Base-by-base conservation (phyloP, 2,797 vertebrate species). In the Acipenser transmontanus region DNA sequence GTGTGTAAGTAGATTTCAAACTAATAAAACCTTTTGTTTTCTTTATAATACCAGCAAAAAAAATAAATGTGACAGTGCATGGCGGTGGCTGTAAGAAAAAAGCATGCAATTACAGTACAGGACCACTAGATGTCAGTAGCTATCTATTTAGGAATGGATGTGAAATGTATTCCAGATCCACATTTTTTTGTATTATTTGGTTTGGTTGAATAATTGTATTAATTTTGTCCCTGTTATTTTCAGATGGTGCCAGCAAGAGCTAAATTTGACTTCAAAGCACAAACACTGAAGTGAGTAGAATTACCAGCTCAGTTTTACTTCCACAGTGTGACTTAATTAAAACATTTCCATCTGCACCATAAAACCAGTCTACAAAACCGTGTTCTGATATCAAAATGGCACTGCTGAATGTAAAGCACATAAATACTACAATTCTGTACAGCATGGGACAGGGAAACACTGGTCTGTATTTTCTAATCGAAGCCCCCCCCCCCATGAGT, bases 231-330 rank as follows among this genome's bases (percentile, higher is more conserved):
- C 64, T 83, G 77, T 81, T 14, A 74, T 85, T 73, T 70, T 78
- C 88, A 99, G 97, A 96, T 95, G 91, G 95, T 93, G 80, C 94
- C 95, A 71, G 96, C 95, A 78, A 92, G 94, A 91, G 97, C 96
- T 72, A 96, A 94, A 75, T 99, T 96, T 80, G 96, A 99, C 89
- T 99, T 99, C 86, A 97, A 95, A 91, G 97, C 97, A 61, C 97
- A 99, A 84, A 93, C 90, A 1, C 78, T 97, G 50, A 99, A 99
- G 97, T 99, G 88, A 94, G 95, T 93, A 72, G 62, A 64, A 75
- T 63, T 4, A 69, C 34, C 11, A 20, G 8, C 73, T 17, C 17
- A 17, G 17, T 17, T 17, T 17, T 17, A 34, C 34, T 34, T 34
- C 34, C 34, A 34, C 34, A 34, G 4, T 34, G 34, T 34, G 34